These are phyloP conservation scores for Nematostella vectensis DNA, from an alignment of 92 coral and sea anemone genomes.

Conservation along the genomic window DNA sequence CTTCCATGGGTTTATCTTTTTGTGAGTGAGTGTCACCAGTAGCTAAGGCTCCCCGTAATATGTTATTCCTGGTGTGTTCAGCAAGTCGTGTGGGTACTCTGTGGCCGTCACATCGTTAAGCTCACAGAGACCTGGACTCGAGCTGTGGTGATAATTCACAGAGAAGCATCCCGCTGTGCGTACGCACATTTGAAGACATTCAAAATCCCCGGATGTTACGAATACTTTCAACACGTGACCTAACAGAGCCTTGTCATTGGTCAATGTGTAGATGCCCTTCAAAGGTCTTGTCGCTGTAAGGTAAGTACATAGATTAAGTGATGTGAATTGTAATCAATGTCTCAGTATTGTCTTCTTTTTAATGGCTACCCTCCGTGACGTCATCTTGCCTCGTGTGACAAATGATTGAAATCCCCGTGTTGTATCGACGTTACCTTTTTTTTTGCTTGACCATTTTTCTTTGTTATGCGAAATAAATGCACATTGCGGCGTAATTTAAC, in stretches of 20 bases:
- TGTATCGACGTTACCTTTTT: too few species aligned
- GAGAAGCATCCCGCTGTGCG: conserved; percentile 19
- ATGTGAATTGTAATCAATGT: too few species aligned
- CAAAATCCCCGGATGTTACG: conserved; percentile 2
- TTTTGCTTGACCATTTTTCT: too few species aligned
- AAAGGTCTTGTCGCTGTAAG: neutral
- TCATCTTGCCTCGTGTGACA: too few species aligned
- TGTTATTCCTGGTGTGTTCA: conserved; percentile 3
- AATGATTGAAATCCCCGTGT: too few species aligned
- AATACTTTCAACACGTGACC: conserved; percentile 23
- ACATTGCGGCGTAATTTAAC: too few species aligned
- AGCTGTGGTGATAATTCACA: conserved; percentile 1
- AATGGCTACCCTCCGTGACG: too few species aligned
- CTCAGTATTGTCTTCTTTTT: too few species aligned
- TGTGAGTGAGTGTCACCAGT: too few species aligned
- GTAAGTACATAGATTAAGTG: too few species aligned
- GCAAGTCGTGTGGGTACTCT: conserved; percentile 22
- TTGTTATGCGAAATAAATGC: too few species aligned
- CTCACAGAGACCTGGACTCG: conserved; percentile 19
- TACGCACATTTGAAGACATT: conserved; percentile 15
- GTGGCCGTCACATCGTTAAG: conserved; percentile 17
- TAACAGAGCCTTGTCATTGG: conserved; percentile 3
- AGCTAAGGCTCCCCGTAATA: conserved; percentile 25
- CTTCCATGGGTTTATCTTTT: too few species aligned
- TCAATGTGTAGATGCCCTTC: conserved; percentile 7